These are phyloP conservation scores for Hyposoter dolosus DNA, from an alignment of 2,888 invertebrate genomes.

Conservation along the genomic window DNA sequence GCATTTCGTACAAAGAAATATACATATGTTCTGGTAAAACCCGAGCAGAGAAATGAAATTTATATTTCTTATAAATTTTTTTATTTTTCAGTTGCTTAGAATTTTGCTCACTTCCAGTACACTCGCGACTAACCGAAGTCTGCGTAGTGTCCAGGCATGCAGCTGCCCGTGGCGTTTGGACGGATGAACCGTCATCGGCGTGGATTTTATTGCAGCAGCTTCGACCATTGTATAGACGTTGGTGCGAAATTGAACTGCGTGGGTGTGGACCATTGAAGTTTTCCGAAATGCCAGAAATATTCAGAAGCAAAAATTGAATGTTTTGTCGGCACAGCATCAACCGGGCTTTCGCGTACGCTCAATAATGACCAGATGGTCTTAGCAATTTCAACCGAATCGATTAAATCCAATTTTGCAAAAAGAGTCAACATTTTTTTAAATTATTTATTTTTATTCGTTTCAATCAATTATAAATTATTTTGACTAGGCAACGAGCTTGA, in stretches of 20 bases:
- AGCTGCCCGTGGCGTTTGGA: conserved; percentile 9
- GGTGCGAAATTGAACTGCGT: background rate
- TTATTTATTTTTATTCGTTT: background rate
- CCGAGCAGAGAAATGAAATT: conserved; percentile 5
- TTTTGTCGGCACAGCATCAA: background rate
- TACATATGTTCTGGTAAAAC: conserved; percentile 11
- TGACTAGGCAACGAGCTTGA: background rate
- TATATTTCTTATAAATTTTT: conserved; percentile 31
- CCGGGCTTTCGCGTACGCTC: background rate
- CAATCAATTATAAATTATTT: background rate
- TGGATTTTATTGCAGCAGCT: conserved; percentile 5
- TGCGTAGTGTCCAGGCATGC: conserved; percentile 6
- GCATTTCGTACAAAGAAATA: background rate
- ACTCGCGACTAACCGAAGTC: background rate
- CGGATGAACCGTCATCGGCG: background rate
- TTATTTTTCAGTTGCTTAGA: background rate
- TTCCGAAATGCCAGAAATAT: background rate
- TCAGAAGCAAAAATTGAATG: background rate
- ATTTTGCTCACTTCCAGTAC: background rate
- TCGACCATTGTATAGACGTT: background rate
- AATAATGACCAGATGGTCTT: background rate
- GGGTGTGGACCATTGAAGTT: background rate
- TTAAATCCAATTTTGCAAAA: background rate
- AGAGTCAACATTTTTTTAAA: background rate
- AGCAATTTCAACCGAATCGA: background rate